Conservation (phyloP, 2,888 invertebrate genomes). For the Ochropleura plecta region DNA sequence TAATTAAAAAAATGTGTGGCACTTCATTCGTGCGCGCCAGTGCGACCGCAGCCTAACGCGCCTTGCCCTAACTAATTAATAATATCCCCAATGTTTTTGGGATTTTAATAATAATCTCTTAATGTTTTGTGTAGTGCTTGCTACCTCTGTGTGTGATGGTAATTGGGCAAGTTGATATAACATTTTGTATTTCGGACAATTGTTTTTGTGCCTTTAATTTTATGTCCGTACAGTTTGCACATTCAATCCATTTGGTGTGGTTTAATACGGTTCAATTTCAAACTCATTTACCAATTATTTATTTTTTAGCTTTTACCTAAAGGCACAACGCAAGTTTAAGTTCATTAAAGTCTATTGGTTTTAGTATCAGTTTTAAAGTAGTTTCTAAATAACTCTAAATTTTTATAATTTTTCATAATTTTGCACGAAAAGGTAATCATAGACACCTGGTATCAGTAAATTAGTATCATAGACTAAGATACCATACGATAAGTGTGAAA, state of each 20-base stretch:
- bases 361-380: not conserved
- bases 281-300: not conserved
- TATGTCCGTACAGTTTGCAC: conserved; percentile 7
- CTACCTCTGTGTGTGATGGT: conserved; percentile 36
- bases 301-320: too few species aligned
- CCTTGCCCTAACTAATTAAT: conserved; percentile 83
- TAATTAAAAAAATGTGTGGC: conserved; percentile 90
- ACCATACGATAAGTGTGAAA: too few species aligned
- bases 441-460: too few species aligned
- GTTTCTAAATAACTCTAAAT: not conserved
- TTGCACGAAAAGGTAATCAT: not conserved
- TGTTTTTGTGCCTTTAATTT: not conserved
- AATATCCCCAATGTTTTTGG: conserved; percentile 78
- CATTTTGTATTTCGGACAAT: conserved; percentile 10
- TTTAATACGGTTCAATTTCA: not conserved
- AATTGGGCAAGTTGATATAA: conserved; percentile 50
- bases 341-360: not conserved
- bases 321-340: not conserved
- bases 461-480: not conserved
- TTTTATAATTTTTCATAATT: not conserved
- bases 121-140: conserved; percentile 63
- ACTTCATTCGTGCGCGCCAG: conserved; percentile 84
- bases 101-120: conserved; percentile 83
- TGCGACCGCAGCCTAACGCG: conserved; percentile 76
- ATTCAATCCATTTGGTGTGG: not conserved